phyloP scores from a whole-genome alignment of 2,113 vertebrate genomes.

The Notechis scutatus region DNA sequence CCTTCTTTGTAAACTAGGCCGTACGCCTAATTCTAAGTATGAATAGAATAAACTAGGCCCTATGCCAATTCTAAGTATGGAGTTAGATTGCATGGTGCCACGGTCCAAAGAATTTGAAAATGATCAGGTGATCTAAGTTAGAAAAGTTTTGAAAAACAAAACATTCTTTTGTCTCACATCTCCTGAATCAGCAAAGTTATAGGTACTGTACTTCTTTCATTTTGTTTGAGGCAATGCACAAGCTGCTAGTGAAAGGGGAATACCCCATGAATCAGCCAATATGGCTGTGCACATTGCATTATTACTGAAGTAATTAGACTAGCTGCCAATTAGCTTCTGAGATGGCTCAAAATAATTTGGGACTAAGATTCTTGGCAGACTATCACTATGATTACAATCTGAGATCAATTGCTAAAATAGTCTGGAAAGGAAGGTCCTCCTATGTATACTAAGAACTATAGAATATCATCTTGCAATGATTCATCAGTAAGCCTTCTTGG shows the following conservation, averaged over 20 bases:
- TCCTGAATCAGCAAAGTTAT: conserved; percentile 41
- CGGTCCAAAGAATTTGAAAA: neutral
- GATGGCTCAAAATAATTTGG: neutral
- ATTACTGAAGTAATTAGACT: neutral
- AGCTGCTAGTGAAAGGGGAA: conserved; percentile 52
- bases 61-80: no score
- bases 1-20: no score
- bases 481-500: neutral
- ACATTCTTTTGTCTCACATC: conserved; percentile 48
- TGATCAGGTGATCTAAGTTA: neutral
- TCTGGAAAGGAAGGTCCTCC: neutral
- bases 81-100: no score
- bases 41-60: no score
- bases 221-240: conserved; percentile 48
- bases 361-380: neutral
- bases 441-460: neutral
- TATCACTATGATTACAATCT: neutral
- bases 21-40: no score
- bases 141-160: neutral
- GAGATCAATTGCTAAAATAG: neutral
- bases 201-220: conserved; percentile 54
- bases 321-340: neutral
- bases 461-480: neutral
- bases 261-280: conserved; percentile 61
- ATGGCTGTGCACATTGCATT: neutral